Percentiles rank a stretch among this genome's conserved stretches.
phyloP scores from a whole-genome alignment of 2,113 vertebrate species.

The Bos javanicus region DNA sequence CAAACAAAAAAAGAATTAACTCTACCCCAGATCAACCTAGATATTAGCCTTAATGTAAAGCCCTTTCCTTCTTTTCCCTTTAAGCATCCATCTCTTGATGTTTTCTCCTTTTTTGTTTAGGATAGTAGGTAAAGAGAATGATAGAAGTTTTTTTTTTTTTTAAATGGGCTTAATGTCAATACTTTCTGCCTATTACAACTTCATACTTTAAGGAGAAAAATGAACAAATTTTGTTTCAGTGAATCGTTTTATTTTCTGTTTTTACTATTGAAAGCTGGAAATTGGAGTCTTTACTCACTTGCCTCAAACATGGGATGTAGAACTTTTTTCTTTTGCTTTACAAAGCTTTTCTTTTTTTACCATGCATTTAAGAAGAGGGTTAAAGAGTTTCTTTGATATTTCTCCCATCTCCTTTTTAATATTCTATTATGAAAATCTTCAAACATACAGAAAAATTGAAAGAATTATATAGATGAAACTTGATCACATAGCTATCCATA shows the following conservation, averaged over 20 bases:
- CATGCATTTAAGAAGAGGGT: conserved; percentile 24
- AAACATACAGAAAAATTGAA: not conserved
- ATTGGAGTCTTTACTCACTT: not conserved
- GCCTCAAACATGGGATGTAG: not conserved
- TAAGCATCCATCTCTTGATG: not conserved
- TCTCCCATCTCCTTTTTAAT: not conserved
- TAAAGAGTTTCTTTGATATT: not conserved
- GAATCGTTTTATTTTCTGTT: not conserved
- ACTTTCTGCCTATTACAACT: not conserved
- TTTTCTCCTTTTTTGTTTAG: not conserved
- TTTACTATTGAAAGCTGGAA: conserved; percentile 6
- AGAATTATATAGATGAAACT: not conserved
- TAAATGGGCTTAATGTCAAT: not conserved
- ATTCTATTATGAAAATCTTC: not conserved
- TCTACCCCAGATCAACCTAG: not conserved
- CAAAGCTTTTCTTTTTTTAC: not conserved
- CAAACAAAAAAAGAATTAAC: not conserved
- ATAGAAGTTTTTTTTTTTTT: not conserved
- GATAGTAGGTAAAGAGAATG: not conserved
- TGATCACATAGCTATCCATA: not conserved
- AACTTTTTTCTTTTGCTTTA: not conserved
- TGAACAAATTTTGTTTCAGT: not conserved
- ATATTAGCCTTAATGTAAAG: not conserved
- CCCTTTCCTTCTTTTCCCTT: not conserved
- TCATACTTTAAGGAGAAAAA: not conserved